A percentile compares a stretch with the other conserved stretches of the same genome.
Conservation (phyloP, 1,140 invertebrate genomes). For the Ostrea denselamellosa region DNA sequence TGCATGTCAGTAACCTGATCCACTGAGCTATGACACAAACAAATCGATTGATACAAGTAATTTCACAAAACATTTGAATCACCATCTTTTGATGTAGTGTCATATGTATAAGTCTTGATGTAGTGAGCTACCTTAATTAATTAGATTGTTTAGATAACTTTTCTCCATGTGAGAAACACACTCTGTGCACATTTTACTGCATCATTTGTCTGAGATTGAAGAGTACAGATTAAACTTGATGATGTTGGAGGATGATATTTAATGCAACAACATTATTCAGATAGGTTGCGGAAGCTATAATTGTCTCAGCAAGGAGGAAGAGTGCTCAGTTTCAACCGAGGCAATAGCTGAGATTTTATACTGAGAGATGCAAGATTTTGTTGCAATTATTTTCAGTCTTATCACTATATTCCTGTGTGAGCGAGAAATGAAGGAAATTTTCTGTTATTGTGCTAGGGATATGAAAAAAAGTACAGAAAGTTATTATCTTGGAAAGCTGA, state of each 20-base stretch:
- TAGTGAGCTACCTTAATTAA: too few relatives aligned
- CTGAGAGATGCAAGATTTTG: background rate
- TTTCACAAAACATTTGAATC: too few relatives aligned
- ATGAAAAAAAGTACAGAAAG: background rate
- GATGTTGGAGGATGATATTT: background rate
- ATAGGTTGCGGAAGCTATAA: background rate
- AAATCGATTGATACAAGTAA: too few relatives aligned
- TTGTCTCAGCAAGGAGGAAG: background rate
- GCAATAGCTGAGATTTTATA: background rate
- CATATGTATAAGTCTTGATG: too few relatives aligned
- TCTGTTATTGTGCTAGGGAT: background rate
- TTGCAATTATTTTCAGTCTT: conserved; percentile 12
- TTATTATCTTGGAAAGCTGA: too few relatives aligned
- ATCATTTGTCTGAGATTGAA: too few relatives aligned
- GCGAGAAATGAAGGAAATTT: background rate
- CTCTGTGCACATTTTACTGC: too few relatives aligned
- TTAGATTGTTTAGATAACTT: too few relatives aligned
- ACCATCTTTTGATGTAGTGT: too few relatives aligned
- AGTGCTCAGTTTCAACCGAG: background rate
- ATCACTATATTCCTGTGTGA: background rate
- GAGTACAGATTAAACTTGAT: background rate
- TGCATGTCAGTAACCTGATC: too few relatives aligned
- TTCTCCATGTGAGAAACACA: too few relatives aligned
- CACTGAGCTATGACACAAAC: too few relatives aligned
- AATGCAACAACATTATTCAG: background rate